Conservation (phyloP, 2,888 invertebrate genomes). For the Hipparchia sbordonii region DNA sequence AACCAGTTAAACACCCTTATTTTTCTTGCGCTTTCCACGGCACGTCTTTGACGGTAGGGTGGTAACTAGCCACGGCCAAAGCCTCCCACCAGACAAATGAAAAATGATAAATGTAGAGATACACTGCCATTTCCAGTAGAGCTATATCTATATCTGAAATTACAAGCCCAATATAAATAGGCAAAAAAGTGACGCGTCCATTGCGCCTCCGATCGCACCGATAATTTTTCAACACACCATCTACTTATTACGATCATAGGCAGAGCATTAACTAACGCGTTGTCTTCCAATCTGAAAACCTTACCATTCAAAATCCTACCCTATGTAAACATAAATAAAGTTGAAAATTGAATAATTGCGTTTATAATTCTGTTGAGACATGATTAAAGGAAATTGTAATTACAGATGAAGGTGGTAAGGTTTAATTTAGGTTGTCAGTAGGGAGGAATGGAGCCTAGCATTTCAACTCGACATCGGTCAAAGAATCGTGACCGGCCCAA, state of each 20-base stretch:
- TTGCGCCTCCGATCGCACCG: conserved; percentile 80
- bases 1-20: too few species aligned
- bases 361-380: conserved; percentile 39
- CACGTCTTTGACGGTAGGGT: too few species aligned
- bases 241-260: conserved; percentile 82
- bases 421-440: conserved; percentile 44
- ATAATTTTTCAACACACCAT: conserved; percentile 83
- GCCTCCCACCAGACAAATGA: too few species aligned
- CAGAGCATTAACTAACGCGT: conserved; percentile 76
- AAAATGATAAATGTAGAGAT: too few species aligned
- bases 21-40: too few species aligned
- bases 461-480: conserved; percentile 78
- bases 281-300: conserved; percentile 55
- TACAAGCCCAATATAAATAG: conserved; percentile 75
- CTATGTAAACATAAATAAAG: conserved; percentile 30
- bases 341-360: conserved; percentile 40
- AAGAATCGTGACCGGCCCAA: conserved; percentile 79
- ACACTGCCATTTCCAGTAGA: conserved; percentile 49
- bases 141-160: conserved; percentile 46
- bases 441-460: conserved; percentile 50
- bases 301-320: conserved; percentile 44
- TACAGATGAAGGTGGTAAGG: conserved; percentile 36
- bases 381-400: conserved; percentile 40
- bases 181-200: conserved; percentile 79
- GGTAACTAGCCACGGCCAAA: too few species aligned